These are phyloP conservation scores for Cynoglossus semilaevis DNA, from an alignment of 2,113 vertebrate species.

Conservation along the genomic window DNA sequence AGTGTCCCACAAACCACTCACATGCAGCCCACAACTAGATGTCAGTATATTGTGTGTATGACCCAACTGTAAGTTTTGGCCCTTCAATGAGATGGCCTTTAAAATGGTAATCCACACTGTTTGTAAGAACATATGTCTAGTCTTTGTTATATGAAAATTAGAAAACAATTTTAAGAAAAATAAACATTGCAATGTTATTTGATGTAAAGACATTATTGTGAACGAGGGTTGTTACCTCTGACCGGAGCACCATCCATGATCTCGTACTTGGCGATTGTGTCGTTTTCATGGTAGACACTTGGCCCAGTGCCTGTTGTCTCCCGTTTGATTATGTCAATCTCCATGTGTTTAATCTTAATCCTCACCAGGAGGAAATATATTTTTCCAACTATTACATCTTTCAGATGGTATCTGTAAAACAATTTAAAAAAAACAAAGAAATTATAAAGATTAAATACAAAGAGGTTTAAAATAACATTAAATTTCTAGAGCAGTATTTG, in stretches of 20 bases:
- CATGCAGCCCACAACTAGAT: too few relatives aligned
- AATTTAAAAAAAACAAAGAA: background rate
- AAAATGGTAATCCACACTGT: too few relatives aligned
- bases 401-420: conserved; percentile 89
- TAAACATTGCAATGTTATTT: too few relatives aligned
- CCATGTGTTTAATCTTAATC: conserved; percentile 99
- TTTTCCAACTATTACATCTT: conserved; percentile 97
- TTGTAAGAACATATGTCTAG: too few relatives aligned
- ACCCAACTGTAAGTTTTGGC: too few relatives aligned
- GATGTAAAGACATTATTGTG: background rate
- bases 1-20: too few relatives aligned
- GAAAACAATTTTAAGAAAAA: too few relatives aligned
- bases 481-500: too few relatives aligned
- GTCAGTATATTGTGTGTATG: too few relatives aligned
- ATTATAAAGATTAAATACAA: background rate
- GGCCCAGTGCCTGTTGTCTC: conserved; percentile 95
- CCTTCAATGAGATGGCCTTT: too few relatives aligned
- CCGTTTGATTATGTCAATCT: conserved; percentile 96
- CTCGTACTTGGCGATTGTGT: conserved; percentile 97
- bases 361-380: conserved; percentile 97
- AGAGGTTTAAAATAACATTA: background rate
- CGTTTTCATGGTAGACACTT: conserved; percentile 95
- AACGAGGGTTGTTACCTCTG: conserved; percentile 76
- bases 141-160: too few relatives aligned
- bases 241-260: conserved; percentile 98